A percentile compares a stretch with the other conserved stretches of the same genome.
Conservation (phyloP, 2,797 vertebrate genomes). For the Rhincodon typus region DNA sequence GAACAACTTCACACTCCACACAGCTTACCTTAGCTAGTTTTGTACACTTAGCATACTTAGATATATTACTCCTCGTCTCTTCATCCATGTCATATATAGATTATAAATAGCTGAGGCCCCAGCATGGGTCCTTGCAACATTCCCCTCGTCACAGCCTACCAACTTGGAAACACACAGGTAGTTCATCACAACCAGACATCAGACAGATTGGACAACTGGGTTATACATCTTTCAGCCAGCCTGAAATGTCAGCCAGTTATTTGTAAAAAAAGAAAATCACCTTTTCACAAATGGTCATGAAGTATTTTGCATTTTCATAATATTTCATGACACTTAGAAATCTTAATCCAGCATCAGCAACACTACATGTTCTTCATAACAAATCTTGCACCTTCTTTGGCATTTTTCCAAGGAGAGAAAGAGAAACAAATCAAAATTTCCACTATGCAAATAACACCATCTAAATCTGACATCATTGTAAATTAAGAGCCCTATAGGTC, state of each 20-base stretch:
- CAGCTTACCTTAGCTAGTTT: too few species aligned
- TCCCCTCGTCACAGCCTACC: too few species aligned
- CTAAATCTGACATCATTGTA: too few species aligned
- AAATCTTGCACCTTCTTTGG: neutral
- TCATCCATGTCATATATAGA: too few species aligned
- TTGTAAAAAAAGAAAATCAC: neutral
- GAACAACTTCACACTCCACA: too few species aligned
- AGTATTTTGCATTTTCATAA: neutral
- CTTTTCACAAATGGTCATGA: neutral
- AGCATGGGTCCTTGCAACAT: too few species aligned
- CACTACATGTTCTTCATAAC: neutral
- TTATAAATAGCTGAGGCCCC: too few species aligned
- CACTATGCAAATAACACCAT: neutral
- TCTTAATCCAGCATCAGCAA: neutral
- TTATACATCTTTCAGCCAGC: neutral
- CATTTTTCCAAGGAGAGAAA: neutral
- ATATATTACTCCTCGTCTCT: too few species aligned
- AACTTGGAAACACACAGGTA: too few species aligned
- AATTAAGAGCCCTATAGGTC: neutral
- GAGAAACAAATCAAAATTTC: neutral
- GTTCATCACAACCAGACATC: neutral
- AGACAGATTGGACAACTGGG: neutral
- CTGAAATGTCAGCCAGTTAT: neutral
- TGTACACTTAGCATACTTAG: too few species aligned
- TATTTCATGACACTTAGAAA: neutral